Evolutionary conservation across 2,113 vertebrate genomes (phyloP).

Genomic region (Pelobates fuscus): DNA sequence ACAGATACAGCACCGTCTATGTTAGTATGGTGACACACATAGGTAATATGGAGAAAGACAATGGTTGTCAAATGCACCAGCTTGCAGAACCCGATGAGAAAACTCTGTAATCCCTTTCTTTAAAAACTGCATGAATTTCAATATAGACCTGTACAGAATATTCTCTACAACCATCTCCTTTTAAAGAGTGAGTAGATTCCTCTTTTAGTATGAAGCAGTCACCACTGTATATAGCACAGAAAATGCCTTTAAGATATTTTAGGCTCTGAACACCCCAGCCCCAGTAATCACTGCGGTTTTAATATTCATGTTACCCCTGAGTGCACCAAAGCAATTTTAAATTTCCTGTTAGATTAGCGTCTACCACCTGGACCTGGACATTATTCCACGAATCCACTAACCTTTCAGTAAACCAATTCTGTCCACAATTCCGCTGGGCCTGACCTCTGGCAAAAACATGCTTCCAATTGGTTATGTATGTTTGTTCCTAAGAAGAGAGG

Average conservation of each 20-base stretch:
- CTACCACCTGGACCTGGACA: not conserved
- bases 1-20: no score
- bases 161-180: no score
- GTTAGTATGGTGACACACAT: no score
- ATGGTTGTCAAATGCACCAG: no score
- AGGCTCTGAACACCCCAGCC: not conserved
- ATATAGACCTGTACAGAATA: no score
- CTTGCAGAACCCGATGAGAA: no score
- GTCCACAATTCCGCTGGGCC: not conserved
- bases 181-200: no score
- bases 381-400: not conserved
- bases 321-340: constrained; percentile 1
- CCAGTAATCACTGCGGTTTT: not conserved
- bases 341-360: not conserved
- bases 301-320: not conserved
- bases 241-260: not conserved
- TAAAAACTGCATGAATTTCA: no score
- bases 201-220: no score
- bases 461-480: not conserved
- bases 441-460: not conserved
- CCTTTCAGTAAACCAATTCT: not conserved
- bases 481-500: not conserved
- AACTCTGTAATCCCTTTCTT: no score
- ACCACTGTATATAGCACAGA: not conserved
- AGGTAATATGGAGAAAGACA: no score